Conservation (phyloP, 2,888 invertebrate species). For the Troides oblongomaculatus region DNA sequence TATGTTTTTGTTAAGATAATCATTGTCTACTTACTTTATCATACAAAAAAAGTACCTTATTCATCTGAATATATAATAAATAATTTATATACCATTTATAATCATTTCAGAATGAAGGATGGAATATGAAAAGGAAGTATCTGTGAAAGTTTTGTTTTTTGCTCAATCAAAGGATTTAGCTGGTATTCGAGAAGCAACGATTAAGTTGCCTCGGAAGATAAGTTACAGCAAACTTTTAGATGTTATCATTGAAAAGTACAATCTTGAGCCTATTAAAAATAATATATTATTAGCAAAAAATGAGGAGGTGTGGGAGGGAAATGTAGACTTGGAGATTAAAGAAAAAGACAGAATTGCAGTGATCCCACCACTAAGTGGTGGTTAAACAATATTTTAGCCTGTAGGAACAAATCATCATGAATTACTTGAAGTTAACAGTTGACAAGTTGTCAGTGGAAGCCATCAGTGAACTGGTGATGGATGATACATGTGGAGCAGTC, state of each 20-base stretch:
- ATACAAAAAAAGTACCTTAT: too few relatives aligned
- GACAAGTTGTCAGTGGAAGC: conserved; percentile 84
- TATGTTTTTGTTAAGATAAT: too few relatives aligned
- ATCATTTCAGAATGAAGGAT: conserved; percentile 58
- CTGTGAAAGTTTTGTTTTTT: conserved; percentile 90
- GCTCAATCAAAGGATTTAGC: conserved; percentile 93
- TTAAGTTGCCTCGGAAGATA: conserved; percentile 75
- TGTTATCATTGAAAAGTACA: conserved; percentile 80
- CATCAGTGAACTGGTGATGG: conserved; percentile 83
- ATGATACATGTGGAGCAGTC: conserved; percentile 91
- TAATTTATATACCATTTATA: background rate
- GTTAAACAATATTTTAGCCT: conserved; percentile 71
- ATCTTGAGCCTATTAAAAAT: conserved; percentile 83
- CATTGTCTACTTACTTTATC: too few relatives aligned
- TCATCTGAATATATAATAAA: too few relatives aligned
- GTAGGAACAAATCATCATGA: conserved; percentile 73
- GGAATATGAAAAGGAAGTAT: conserved; percentile 71
- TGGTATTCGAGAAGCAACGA: conserved; percentile 79
- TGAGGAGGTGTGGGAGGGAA: conserved; percentile 85
- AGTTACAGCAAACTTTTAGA: conserved; percentile 81
- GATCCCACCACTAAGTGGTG: conserved; percentile 97
- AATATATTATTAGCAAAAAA: conserved; percentile 90
- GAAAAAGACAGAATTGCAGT: conserved; percentile 91
- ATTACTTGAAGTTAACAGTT: conserved; percentile 84
- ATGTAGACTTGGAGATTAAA: conserved; percentile 77